phyloP scores from a whole-genome alignment of 2,797 vertebrate genomes.

The Ceryle rudis region DNA sequence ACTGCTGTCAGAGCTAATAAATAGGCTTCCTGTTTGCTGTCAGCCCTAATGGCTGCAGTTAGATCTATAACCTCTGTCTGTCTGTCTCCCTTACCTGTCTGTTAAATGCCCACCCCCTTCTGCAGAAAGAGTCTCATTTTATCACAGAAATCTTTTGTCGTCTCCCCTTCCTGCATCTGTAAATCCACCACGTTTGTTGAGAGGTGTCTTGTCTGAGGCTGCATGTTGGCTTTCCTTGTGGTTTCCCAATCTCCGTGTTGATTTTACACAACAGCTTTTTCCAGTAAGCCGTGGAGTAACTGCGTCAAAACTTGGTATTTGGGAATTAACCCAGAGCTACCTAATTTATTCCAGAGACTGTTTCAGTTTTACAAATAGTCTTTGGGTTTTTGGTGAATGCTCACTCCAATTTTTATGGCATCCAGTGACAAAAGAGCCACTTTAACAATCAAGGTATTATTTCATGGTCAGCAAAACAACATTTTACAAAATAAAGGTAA shows the following conservation, averaged over 20 bases:
- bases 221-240: neutral
- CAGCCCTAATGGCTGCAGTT: neutral
- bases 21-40: neutral
- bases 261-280: neutral
- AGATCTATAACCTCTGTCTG: neutral
- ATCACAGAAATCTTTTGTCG: neutral
- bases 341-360: neutral
- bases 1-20: neutral
- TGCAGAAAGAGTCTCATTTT: neutral
- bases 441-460: neutral
- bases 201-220: neutral
- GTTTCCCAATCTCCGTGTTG: neutral
- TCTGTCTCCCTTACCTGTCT: neutral
- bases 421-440: neutral
- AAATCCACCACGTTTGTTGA: neutral
- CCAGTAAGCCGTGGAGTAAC: neutral
- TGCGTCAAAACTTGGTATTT: neutral
- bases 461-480: neutral
- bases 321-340: neutral
- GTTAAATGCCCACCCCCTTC: neutral
- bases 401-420: neutral
- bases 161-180: constrained; percentile 9
- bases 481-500: neutral
- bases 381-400: neutral
- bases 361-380: neutral